Base-by-base conservation (phyloP, 2,797 vertebrate genomes). In the Arctocebus calabarensis region DNA sequence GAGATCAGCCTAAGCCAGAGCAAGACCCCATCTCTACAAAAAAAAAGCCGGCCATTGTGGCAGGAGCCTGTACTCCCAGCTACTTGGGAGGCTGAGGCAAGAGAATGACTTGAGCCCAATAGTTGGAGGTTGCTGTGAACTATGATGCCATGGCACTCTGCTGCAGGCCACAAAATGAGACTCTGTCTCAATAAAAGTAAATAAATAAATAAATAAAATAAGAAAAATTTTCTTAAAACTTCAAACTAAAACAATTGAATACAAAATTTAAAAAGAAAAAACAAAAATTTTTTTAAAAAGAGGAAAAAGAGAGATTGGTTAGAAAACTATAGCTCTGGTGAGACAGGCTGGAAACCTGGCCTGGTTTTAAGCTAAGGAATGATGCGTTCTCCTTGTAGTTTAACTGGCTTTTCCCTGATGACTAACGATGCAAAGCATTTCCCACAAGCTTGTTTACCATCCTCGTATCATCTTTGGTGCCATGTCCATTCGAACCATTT, bases 361-460 rank as follows among this genome's bases (percentile, higher is more conserved):
- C 37, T 57, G 29, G 27, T n/a, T 40, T 25, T 64, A 74, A 89
- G 52, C 19, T 48, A 45, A 57, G 61, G 23, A 45, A 75, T 37
- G 59, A 62, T 43, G 57, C 22, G 40, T 62, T 81, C 52, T 70
- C 81, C 45, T 17, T 64, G 5, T 57, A 70, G 59, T 57, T 82
- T 75, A 62, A 84, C 45, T 96, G 61, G 70, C 61, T 34, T 91
- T 77, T 88, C 52, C 43, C 74, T 94, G 29, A 40, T 68, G 34
- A 61, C 79, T 61, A 43, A 61, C 2, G 14, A 48, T 37, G n/a
- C 45, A 79, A 17, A 62, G 59, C 59, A 45, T 34, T 85, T 48
- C 78, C 52, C 29, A 25, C 66, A 25, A 2, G 48, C 25, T 81
- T 73, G 34, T 85, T 95, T 81, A 23, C 40, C 43, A 55, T 62